Evolutionary conservation across 2,113 vertebrate species (phyloP).

Genomic region (Zosterops japonicus): DNA sequence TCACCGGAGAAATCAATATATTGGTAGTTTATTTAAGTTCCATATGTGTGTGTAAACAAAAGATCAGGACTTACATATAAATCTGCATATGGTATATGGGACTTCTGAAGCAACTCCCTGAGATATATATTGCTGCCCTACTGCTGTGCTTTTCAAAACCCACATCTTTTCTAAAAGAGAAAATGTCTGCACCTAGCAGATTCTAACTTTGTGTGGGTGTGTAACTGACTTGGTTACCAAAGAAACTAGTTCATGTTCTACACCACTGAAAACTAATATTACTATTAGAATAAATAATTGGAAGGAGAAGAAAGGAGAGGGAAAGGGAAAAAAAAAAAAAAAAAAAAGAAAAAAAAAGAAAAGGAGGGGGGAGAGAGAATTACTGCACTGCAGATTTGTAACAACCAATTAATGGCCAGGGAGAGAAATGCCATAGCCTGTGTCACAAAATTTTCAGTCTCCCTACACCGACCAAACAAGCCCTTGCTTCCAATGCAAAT

Average conservation of each 20-base stretch:
- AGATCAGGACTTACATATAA: neutral
- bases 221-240: conserved; percentile 74
- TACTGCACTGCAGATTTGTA: conserved; percentile 74
- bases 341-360: too few species aligned
- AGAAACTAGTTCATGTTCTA: conserved; percentile 77
- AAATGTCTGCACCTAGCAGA: conserved; percentile 70
- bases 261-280: conserved; percentile 71
- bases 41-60: neutral
- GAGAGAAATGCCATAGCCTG: conserved; percentile 57
- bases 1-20: neutral
- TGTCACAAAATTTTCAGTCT: conserved; percentile 45
- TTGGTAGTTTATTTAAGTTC: conserved; percentile 18
- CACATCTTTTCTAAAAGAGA: conserved; percentile 65
- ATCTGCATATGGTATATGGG: neutral
- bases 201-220: conserved; percentile 76
- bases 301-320: neutral
- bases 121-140: conserved; percentile 37
- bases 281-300: conserved; percentile 72
- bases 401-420: conserved; percentile 74
- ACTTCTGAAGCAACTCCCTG: neutral
- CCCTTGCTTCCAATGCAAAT: conserved; percentile 32
- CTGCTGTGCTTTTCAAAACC: conserved; percentile 61
- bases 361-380: neutral
- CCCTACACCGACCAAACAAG: conserved; percentile 10
- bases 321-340: accelerated